Conservation (phyloP, 2,888 invertebrate genomes). For the Buathra laborator region DNA sequence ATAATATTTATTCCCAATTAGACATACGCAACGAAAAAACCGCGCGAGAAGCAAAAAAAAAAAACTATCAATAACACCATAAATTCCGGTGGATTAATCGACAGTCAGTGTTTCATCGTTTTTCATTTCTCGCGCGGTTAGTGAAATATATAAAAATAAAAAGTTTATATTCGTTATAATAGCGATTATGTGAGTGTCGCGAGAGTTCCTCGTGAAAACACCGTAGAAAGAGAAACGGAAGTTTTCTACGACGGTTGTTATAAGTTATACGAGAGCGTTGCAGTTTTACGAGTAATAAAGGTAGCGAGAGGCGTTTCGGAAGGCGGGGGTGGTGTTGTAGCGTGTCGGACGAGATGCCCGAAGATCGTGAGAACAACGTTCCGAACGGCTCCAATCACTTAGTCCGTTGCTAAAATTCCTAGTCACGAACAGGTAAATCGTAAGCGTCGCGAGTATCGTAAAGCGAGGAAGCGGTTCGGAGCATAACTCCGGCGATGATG, state of each 20-base stretch:
- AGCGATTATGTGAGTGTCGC: conserved; percentile 1
- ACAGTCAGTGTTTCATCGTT: background rate
- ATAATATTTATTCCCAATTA: no score
- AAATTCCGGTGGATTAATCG: background rate
- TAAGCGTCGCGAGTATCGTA: conserved; percentile 52
- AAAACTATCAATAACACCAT: background rate
- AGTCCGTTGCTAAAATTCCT: conserved; percentile 68
- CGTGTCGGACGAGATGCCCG: background rate
- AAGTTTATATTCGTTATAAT: background rate
- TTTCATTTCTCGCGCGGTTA: background rate
- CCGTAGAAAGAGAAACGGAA: background rate
- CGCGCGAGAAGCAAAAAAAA: no score
- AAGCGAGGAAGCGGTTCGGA: background rate
- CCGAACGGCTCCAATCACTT: conserved; percentile 72
- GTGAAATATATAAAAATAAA: conserved; percentile 6
- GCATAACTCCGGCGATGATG: background rate
- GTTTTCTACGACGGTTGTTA: background rate
- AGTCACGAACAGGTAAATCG: conserved; percentile 73
- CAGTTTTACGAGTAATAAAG: conserved; percentile 54
- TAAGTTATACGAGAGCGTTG: conserved; percentile 45
- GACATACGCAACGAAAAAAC: no score
- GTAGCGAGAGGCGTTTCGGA: background rate
- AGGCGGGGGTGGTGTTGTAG: conserved; percentile 25
- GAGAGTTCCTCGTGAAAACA: conserved; percentile 6
- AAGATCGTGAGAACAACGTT: conserved; percentile 27